Evolutionary conservation across 2,113 vertebrate species (phyloP).

Genomic region (Phainopepla nitens): DNA sequence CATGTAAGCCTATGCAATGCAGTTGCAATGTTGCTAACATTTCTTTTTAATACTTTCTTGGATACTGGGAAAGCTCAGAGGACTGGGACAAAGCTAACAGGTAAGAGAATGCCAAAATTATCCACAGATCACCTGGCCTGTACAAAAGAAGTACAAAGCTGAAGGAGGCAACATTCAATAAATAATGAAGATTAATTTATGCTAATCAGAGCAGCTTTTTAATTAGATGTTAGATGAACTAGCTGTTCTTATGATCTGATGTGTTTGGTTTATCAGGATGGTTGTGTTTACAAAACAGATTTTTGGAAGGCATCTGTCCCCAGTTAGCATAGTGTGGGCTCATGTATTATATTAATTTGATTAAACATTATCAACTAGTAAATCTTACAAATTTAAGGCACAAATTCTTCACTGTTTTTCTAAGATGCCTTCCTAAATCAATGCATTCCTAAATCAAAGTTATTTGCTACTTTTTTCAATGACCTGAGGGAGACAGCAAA

Average conservation of each 20-base stretch:
- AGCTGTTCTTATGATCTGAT: not conserved
- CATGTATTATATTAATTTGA: not conserved
- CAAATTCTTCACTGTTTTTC: not conserved
- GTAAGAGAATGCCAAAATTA: not conserved
- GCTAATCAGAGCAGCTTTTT: not conserved
- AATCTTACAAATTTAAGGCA: not conserved
- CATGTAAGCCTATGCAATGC: not conserved
- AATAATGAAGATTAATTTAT: not conserved
- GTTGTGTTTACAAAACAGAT: not conserved
- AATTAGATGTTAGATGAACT: not conserved
- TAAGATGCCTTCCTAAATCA: not conserved
- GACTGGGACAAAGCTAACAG: not conserved
- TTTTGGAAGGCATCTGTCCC: not conserved
- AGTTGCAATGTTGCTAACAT: not conserved
- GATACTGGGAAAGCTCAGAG: not conserved
- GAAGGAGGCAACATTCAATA: not conserved
- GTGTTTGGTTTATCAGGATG: not conserved
- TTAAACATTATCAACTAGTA: not conserved
- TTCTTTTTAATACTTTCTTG: not conserved
- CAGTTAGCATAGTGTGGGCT: not conserved
- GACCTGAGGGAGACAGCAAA: not conserved
- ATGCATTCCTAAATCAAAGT: not conserved
- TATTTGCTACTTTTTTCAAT: not conserved
- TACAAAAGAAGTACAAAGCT: not conserved
- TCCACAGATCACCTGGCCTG: not conserved